These are phyloP conservation scores for Gryon sp. DNA, from an alignment of 1,140 invertebrate genomes.

Conservation along the genomic window DNA sequence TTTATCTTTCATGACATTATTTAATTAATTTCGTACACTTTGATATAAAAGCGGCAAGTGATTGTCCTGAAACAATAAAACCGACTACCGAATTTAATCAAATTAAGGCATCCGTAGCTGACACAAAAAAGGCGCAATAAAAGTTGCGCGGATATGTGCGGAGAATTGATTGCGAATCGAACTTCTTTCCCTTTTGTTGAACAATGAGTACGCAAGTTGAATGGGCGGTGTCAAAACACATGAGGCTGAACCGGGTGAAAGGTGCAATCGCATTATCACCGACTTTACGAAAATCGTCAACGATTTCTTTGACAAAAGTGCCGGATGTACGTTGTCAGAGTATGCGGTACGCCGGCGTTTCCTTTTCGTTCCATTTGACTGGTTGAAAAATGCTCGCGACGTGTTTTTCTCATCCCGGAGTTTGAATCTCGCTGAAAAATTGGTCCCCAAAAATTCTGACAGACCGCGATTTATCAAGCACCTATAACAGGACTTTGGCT, in stretches of 20 bases:
- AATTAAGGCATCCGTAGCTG: conserved; percentile 36
- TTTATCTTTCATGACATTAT: too few relatives aligned
- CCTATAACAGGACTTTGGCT: conserved; percentile 21
- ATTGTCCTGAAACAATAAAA: conserved; percentile 35
- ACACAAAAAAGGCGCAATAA: conserved; percentile 45
- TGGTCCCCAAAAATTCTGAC: conserved; percentile 74
- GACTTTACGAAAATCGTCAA: conserved; percentile 54
- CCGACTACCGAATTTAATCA: conserved; percentile 45
- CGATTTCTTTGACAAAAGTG: conserved; percentile 56
- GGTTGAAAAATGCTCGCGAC: conserved; percentile 74
- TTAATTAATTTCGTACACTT: too few relatives aligned
- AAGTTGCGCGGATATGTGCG: conserved; percentile 40
- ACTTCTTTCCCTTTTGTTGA: conserved; percentile 5
- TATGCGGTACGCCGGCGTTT: conserved; percentile 34
- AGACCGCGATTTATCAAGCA: conserved; percentile 73
- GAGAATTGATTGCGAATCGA: conserved; percentile 45
- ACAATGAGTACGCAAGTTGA: conserved; percentile 37
- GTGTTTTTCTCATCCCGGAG: conserved; percentile 25
- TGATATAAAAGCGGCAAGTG: too few relatives aligned
- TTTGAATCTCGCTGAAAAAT: conserved; percentile 71
- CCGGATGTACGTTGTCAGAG: conserved; percentile 17
- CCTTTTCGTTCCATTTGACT: conserved; percentile 71
- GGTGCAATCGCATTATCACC: conserved; percentile 61
- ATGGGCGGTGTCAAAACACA: conserved; percentile 40
- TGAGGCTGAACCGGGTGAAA: conserved; percentile 46